Evolutionary conservation across 2,888 invertebrate genomes (phyloP).

Genomic region (Seira musarum): DNA sequence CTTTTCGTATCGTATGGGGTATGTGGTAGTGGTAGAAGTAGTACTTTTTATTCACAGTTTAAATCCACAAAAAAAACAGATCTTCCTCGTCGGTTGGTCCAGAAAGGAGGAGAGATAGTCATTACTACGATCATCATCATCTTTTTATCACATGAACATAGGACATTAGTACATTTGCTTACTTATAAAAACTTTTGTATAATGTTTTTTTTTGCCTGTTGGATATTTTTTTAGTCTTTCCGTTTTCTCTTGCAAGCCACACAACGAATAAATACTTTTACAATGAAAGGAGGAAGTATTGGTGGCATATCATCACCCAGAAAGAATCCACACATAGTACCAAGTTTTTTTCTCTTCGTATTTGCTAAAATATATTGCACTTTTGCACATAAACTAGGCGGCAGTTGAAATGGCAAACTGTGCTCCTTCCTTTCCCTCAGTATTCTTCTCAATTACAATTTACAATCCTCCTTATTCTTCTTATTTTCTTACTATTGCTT

Average conservation of each 20-base stretch:
- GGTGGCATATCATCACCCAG: slow-evolving; percentile 12
- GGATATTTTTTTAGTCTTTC: neutral
- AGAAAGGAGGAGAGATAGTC: slow-evolving; percentile 13
- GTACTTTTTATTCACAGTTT: slow-evolving; percentile 9
- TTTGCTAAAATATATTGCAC: neutral
- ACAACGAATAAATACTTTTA: neutral
- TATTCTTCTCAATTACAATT: slow-evolving; percentile 46
- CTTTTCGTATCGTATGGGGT: slow-evolving; percentile 3
- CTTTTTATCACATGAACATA: slow-evolving; percentile 1
- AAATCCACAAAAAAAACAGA: slow-evolving; percentile 22
- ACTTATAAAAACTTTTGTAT: neutral
- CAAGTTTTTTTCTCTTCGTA: neutral
- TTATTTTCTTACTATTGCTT: no score
- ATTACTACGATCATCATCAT: slow-evolving; percentile 24
- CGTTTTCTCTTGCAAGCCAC: neutral
- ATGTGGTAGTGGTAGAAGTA: no score
- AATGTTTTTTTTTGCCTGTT: neutral
- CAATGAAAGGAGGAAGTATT: neutral
- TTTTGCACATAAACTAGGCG: neutral
- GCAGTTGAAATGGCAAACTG: slow-evolving; percentile 17
- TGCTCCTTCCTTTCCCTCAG: neutral
- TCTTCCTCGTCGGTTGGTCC: slow-evolving; percentile 3
- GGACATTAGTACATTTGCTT: neutral
- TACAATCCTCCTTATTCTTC: slow-evolving; percentile 5
- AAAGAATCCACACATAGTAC: slow-evolving; percentile 4